A percentile compares a stretch with the other conserved stretches of the same genome.
Evolutionary conservation across 2,113 vertebrate species (phyloP).

Genomic region (Ageneiosus marmoratus): DNA sequence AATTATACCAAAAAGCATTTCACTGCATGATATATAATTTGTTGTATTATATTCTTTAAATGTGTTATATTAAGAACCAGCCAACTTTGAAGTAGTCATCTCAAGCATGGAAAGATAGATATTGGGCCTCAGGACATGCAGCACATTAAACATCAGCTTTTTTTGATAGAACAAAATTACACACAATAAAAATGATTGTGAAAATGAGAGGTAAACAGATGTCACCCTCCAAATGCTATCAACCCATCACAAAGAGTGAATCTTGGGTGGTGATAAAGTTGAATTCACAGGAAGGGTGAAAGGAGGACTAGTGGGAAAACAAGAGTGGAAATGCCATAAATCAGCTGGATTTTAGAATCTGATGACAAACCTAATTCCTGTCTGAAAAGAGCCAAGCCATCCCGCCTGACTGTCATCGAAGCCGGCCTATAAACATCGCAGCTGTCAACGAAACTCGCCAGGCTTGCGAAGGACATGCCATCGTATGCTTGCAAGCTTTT

Average conservation of each 20-base stretch:
- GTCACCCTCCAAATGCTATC: conserved; percentile 67
- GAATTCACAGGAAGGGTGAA: conserved; percentile 63
- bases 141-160: background rate
- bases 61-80: background rate
- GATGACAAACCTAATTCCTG: conserved; percentile 87
- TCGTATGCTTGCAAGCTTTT: conserved; percentile 77
- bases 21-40: background rate
- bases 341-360: conserved; percentile 87
- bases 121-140: too few species aligned
- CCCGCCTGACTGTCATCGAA: conserved; percentile 84
- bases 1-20: background rate
- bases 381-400: conserved; percentile 77
- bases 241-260: conserved; percentile 56
- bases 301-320: conserved; percentile 63
- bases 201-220: conserved; percentile 71
- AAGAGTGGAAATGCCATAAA: conserved; percentile 78
- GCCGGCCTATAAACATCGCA: conserved; percentile 87
- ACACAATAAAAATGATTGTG: conserved; percentile 53
- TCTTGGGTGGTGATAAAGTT: conserved; percentile 38
- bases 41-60: background rate
- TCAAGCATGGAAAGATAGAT: background rate
- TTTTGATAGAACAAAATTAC: background rate
- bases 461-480: conserved; percentile 81
- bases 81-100: background rate
- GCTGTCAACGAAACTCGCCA: conserved; percentile 81